Evolutionary conservation across 2,797 vertebrate genomes (phyloP), one percentile per base, ranked within the genome.

Genomic region (Esox masquinongy): DNA sequence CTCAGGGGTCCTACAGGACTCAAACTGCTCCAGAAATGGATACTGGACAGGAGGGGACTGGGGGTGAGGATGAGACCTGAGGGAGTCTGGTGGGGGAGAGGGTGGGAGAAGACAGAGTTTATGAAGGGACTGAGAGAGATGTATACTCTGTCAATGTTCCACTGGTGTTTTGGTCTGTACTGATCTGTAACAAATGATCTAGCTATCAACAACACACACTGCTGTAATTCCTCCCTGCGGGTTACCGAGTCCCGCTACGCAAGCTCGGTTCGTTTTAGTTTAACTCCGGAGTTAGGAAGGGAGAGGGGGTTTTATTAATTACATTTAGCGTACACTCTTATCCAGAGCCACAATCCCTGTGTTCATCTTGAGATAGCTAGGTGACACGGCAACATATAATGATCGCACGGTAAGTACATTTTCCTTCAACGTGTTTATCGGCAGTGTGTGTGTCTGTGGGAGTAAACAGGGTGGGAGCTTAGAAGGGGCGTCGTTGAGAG

Each of bases 21-120:
- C 77, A 99, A 92, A 79, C 94, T 96, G 91, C 97, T 97, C 97
- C 97, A 98, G 92, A 99, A 97, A 53, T 97, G 97, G 85, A 99
- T 96, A 88, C 95, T 97, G 82, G 97, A 97, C 39, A 99, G 94
- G 80, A 99, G 93, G 0, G 97, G 96, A 83, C 96, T 98, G 22
- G 96, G 96, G 79, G 97, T 94, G 93, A 99, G 92, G 90, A 99
- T 92, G 91, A 99, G 92, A 91, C 97, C 97, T 76, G 82, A 96
- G 22, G 97, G 96, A 86, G 97, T 97, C 97, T 99, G 86, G 67
- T 91, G 82, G 80, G 87, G 78, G 53, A 79, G 70, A 81, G 70
- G 49, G 82, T 80, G 87, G 78, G 50, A 79, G 70, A 81, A 72
- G 51, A 64, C 78, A 81, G 83, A 39, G 77, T 82, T 67, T 75